Percentiles rank a stretch among this genome's conserved stretches.
Conservation (phyloP, 2,888 invertebrate species). For the Corythucha ciliata region DNA sequence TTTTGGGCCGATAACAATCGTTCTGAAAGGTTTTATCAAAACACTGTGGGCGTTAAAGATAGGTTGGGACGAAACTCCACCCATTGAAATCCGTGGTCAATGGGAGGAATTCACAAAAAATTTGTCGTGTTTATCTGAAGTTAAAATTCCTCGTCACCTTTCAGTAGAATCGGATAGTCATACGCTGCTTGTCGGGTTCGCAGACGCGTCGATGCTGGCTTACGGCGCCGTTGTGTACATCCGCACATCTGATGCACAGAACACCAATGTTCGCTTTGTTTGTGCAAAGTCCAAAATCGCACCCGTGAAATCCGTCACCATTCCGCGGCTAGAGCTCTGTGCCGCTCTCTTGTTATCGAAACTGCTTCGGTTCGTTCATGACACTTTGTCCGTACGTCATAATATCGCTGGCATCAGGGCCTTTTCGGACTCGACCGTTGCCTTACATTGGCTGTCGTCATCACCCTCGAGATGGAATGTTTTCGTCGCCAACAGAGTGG, state of each 20-base stretch:
- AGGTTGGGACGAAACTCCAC: not conserved
- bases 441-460: not conserved
- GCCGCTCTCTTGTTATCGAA: too few relatives aligned
- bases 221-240: slow-evolving; percentile 11
- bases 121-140: not conserved
- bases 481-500: not conserved
- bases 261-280: too few relatives aligned
- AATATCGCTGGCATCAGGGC: not conserved
- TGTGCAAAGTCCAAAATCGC: not conserved
- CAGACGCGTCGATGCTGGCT: slow-evolving; percentile 1
- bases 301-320: not conserved
- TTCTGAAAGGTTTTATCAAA: slow-evolving; percentile 1
- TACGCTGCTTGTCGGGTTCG: not conserved
- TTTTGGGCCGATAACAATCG: not conserved
- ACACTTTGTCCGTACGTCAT: too few relatives aligned
- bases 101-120: not conserved
- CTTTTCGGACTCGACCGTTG: not conserved
- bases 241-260: not conserved
- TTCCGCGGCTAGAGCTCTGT: too few relatives aligned
- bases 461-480: slow-evolving; percentile 1
- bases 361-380: too few relatives aligned
- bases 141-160: not conserved
- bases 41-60: not conserved
- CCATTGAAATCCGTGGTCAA: not conserved
- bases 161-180: not conserved